A percentile compares a stretch with the other conserved stretches of the same genome.
Evolutionary conservation across 2,888 invertebrate genomes (phyloP).

Genomic region (Gymnosoma rotundatum): DNA sequence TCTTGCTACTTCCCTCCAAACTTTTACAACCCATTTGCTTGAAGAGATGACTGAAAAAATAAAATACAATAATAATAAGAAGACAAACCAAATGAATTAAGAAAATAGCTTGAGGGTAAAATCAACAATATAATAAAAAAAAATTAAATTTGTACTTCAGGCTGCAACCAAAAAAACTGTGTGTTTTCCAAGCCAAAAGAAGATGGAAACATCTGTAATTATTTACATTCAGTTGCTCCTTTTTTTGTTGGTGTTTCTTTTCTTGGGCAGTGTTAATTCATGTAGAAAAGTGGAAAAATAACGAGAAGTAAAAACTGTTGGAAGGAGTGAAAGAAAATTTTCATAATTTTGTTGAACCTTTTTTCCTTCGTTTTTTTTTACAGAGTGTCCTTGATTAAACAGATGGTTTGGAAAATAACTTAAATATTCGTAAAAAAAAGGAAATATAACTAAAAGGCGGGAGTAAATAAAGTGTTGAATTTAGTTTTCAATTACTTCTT

Average conservation of each 20-base stretch:
- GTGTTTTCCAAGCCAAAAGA: not conserved
- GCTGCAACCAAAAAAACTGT: conserved; percentile 34
- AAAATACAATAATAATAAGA: conserved; percentile 20
- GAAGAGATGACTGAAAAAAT: not conserved
- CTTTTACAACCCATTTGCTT: conserved; percentile 33
- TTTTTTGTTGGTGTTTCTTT: conserved; percentile 16
- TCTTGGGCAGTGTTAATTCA: conserved; percentile 21
- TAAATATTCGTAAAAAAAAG: not conserved
- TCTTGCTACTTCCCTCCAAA: not conserved
- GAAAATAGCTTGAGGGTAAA: conserved; percentile 71
- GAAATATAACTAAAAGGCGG: no score
- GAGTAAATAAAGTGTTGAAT: conserved; percentile 4
- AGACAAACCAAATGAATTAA: conserved; percentile 56
- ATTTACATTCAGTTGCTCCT: conserved; percentile 46
- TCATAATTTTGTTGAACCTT: not conserved
- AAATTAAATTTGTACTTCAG: conserved; percentile 26
- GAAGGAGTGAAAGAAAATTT: not conserved
- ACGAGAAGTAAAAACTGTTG: no score
- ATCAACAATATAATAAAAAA: conserved; percentile 58
- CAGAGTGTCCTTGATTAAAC: not conserved
- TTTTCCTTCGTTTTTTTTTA: not conserved
- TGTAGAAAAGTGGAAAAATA: conserved; percentile 13
- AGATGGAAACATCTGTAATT: conserved; percentile 67
- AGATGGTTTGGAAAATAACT: conserved; percentile 14
- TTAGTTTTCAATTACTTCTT: conserved; percentile 16